Evolutionary conservation across 2,888 invertebrate genomes (phyloP), one percentile per base, ranked within the genome.

Genomic region (Emesis russula): DNA sequence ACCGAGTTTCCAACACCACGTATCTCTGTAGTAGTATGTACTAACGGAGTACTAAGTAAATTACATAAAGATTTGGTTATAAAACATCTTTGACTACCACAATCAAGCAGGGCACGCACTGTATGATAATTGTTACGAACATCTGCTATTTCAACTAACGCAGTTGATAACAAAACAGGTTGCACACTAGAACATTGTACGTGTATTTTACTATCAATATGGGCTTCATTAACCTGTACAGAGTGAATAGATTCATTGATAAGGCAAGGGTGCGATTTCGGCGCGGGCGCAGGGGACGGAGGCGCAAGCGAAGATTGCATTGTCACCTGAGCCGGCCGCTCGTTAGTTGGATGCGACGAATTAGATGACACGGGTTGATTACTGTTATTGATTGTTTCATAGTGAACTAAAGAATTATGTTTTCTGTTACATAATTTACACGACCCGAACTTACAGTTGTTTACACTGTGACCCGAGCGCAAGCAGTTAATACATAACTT

Each of bases 21-120:
- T 9, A 95, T 86, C 25, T 82, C 58, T 5, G 88, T 58, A 81
- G 92, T 94, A 91, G 92, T 94, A 92, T 93, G 92, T 94, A 93
- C 83, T 66, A 84, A 70, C 83, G 73, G 81, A 36, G 85, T n/a
- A 44, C 90, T 85, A 63, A 94, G 44, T 44, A 44, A 44, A 44
- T 44, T 11, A 11, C 44, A 44, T 44, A 48, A 81, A 18, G 68
- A 44, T 93, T 78, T 75, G 87, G 88, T 81, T 63, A 95, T 92
- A 31, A 95, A 88, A 79, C 91, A 86, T 2, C 88, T 83, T 58
- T 94, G 85, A 84, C 94, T 94, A 7, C 95, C 93, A 44, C 74
- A 91, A 41, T 95, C 95, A 0, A 94, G 77, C 6, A 94, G 68
- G 4, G 87, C 89, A 7, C 88, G 85, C 1, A 48, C 89, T 25